Conservation (phyloP, 2,888 invertebrate genomes). For the Elgonia sp. region DNA sequence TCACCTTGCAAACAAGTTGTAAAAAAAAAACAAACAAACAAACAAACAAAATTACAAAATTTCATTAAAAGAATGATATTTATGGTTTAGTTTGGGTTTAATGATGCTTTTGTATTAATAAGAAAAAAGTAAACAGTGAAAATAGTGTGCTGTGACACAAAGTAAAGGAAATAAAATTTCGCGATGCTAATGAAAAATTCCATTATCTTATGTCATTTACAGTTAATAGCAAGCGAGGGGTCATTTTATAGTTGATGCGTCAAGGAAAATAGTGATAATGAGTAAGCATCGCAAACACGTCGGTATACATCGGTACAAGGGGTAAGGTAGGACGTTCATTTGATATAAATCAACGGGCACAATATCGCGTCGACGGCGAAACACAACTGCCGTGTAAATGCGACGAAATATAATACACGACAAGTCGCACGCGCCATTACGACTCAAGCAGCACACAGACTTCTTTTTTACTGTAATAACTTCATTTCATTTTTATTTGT, state of each 20-base stretch:
- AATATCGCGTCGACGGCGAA: constrained; percentile 77
- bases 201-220: background rate
- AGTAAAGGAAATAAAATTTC: too few species aligned
- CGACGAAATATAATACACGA: constrained; percentile 60
- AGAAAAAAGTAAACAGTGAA: too few species aligned
- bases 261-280: constrained; percentile 28
- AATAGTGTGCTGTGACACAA: too few species aligned
- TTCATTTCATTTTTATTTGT: constrained; percentile 3
- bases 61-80: too few species aligned
- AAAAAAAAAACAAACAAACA: too few species aligned
- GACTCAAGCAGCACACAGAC: constrained; percentile 20
- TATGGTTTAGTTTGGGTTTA: too few species aligned
- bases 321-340: constrained; percentile 30
- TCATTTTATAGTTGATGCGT: too few species aligned
- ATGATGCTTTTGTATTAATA: too few species aligned
- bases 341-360: constrained; percentile 80
- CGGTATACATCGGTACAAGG: background rate
- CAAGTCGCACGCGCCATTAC: constrained; percentile 54
- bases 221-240: too few species aligned
- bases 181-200: too few species aligned
- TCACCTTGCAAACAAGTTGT: too few species aligned
- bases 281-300: constrained; percentile 13
- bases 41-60: too few species aligned
- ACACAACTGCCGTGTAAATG: constrained; percentile 57
- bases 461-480: constrained; percentile 11